Base-by-base conservation (phyloP, 2,888 invertebrate species). In the Corythucha ciliata region DNA sequence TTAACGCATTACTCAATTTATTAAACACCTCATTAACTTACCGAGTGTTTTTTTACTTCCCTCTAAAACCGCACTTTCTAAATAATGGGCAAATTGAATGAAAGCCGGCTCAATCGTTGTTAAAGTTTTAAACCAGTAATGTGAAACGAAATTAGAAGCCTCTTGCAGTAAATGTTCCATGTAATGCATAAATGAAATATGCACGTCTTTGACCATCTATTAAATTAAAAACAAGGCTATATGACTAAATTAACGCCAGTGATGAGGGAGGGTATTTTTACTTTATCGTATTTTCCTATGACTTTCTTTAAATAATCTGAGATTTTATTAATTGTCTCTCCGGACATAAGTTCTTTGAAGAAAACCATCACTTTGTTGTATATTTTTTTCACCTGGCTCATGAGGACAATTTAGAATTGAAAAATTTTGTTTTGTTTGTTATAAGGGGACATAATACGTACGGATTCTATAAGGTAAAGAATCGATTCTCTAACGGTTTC, bases 61-160 rank as follows among this genome's bases (percentile, higher is more conserved):
- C 41, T 80, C 77, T 75, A 84, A 84, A 0, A 76, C 73, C 3
- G 82, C 77, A 0, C 79, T 76, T 63, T 89, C 88, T 0, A 83
- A 67, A 61, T 85, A 85, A 63, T 87, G 84, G 39, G 83, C 64
- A 16, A 86, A 72, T 59, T 80, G 80, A 55, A 88, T 80, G 61
- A 87, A 81, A 55, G 83, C 71, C 3, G 88, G 88, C 61, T 88
- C 87, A 22, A 88, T 74, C 2, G 80, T 76, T 55, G 80, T 80
- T 0, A 88, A 67, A 1, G 82, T 70, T 54, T 76, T 78, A 53
- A 80, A 76, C 85, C 85, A 87, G 63, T 86, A 83, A 41, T 76
- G 75, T 0, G 77, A 70, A 0, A 84, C 62, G 48, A 80, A 72
- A 1, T 70, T 68, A 2, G 79, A 77, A 5, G 81, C 75, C 62